Conservation (phyloP, 2,113 vertebrate species). For the Hepsetus odoe region DNA sequence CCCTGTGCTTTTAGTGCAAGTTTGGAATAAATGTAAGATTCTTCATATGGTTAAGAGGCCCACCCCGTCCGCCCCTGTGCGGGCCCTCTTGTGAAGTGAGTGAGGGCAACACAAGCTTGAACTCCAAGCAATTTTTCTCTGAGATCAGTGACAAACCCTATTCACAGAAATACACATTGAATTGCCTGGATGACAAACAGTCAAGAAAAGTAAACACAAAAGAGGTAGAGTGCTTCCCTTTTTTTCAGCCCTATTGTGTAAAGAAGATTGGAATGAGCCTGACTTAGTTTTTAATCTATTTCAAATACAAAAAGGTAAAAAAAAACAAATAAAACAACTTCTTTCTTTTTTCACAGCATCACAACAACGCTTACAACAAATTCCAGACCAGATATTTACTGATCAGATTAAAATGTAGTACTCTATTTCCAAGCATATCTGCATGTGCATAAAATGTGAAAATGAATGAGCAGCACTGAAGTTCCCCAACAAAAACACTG, state of each 20-base stretch:
- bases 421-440: background rate
- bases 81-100: conserved; percentile 60
- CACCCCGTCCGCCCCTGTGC: conserved; percentile 33
- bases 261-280: conserved; percentile 16
- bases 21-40: background rate
- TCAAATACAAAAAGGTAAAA: conserved; percentile 11
- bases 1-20: conserved; percentile 16
- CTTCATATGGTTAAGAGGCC: conserved; percentile 16
- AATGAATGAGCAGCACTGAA: background rate
- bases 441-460: background rate
- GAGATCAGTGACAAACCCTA: conserved; percentile 66
- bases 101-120: conserved; percentile 60
- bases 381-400: background rate
- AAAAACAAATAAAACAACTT: too few species aligned
- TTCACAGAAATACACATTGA: conserved; percentile 66
- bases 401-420: background rate
- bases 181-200: conserved; percentile 72
- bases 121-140: conserved; percentile 70
- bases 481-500: background rate
- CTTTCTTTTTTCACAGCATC: background rate
- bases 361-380: background rate
- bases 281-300: conserved; percentile 2
- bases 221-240: conserved; percentile 55
- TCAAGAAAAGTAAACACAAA: conserved; percentile 72
- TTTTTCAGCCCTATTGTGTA: conserved; percentile 30